A percentile compares a stretch with the other conserved stretches of the same genome.
Evolutionary conservation across 2,888 invertebrate species (phyloP).

Genomic region (Corythucha ciliata): DNA sequence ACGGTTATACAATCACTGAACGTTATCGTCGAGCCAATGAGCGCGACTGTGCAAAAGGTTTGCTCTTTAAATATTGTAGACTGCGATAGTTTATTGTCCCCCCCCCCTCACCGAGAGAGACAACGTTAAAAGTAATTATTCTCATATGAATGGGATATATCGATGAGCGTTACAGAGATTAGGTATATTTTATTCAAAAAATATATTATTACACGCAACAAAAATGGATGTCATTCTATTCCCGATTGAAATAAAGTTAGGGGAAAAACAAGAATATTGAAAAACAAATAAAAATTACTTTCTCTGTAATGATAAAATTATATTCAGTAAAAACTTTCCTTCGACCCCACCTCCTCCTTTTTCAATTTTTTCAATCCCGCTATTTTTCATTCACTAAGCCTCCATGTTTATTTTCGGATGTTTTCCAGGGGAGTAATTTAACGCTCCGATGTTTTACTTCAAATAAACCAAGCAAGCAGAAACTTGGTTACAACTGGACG

Average conservation of each 20-base stretch:
- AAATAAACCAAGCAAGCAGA: constrained; percentile 52
- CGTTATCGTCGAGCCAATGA: constrained; percentile 59
- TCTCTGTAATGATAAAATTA: too few relatives aligned
- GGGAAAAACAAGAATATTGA: too few relatives aligned
- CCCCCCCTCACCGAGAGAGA: too few relatives aligned
- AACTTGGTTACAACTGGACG: constrained; percentile 74
- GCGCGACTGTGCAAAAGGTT: constrained; percentile 61
- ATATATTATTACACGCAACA: not conserved
- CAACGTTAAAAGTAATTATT: too few relatives aligned
- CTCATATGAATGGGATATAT: too few relatives aligned
- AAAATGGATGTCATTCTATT: not conserved
- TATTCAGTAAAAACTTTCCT: too few relatives aligned
- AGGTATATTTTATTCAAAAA: too few relatives aligned
- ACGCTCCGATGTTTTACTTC: constrained; percentile 60
- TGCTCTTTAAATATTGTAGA: not conserved
- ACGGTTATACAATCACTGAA: constrained; percentile 54
- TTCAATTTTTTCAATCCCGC: too few relatives aligned
- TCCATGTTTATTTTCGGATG: constrained; percentile 16
- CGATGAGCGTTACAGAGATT: too few relatives aligned
- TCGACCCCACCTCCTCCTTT: too few relatives aligned
- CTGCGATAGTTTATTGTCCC: not conserved
- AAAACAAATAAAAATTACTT: too few relatives aligned
- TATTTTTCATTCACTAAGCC: not conserved
- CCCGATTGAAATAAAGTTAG: too few relatives aligned
- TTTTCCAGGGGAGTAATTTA: constrained; percentile 57